Evolutionary conservation across 2,113 vertebrate species (phyloP), one percentile per base, ranked within the genome.

Genomic region (Leptobrachium leishanense): DNA sequence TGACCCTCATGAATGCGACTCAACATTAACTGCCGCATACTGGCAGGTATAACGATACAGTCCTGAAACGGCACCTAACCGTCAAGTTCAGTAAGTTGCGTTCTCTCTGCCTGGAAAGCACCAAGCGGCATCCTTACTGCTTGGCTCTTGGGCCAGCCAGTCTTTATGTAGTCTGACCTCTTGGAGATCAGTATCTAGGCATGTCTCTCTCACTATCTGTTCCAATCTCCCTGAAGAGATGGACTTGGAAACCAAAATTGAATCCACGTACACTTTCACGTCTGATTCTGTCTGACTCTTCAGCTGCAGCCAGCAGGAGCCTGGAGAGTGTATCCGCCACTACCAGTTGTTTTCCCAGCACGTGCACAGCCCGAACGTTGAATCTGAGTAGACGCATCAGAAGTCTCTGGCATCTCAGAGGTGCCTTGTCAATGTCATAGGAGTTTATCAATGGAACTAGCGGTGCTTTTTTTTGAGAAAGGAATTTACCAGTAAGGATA

Each of bases 361-460:
- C 20, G 20, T 31, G 20, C 20, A 31, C 20, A 31, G 20, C 20
- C 20, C 20, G 20, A 31, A 75, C 68, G 62, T 81, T 77, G 43
- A 84, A 82, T n/a, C 50, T 44, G 57, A 77, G 68, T 43, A 64
- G 44, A 8, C 57, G 10, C 54, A 63, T 62, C 11, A 31, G 3
- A 20, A 68, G 55, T 46, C 65, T 31, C 20, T 77, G 75, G 55
- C 53, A 70, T 72, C 68, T 78, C 20, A 72, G 11, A 12, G 44
- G 44, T 43, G 55, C 39, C 43, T 71, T 54, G 50, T 55, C 11
- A 15, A 72, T n/a, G 42, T 15, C 9, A 44, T 79, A 62, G 2
- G 31, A 11, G 43, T 73, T 41, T 15, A 73, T 71, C 41, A 70
- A 72, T 43, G 68, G 20, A 55, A 70, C 31, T 41, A 57, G 42